Evolutionary conservation across 2,888 invertebrate species (phyloP), one percentile per base, ranked within the genome.

Genomic region (Nebria salina): DNA sequence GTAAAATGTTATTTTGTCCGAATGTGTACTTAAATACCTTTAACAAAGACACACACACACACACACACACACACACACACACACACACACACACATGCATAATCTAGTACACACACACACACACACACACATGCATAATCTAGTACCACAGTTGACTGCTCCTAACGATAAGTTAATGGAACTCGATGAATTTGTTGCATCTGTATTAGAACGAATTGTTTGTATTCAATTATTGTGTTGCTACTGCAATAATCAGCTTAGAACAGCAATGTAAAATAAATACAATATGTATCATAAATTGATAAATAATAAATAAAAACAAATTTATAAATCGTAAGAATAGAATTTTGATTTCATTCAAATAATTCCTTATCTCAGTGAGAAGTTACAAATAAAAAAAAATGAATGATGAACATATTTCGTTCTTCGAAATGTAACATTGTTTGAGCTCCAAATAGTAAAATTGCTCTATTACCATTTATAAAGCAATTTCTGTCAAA

Each of bases 1-100:
- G 75, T 80, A 68, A 79, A 79, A 80, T 64, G 80, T 74, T 65
- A 72, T 77, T 72, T 72, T 72, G 72, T 25, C 79, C 41, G 68
- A 65, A 25, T 66, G 79, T 64, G 54, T 8, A 4, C 54, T 13
- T 74, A 73, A 79, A 79, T 79, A 74, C 79, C 79, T 79, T 79
- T 73, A 74, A 74, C 72, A 79, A 34, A 65, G 15, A 65, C 20
- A 20, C 20, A 20, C 20, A 20, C 20, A 20, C 20, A 20, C 20
- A 20, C 20, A 20, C 20, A 20, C 20, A n/a, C n/a, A n/a, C n/a
- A n/a, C n/a, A 65, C 73, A 8, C 72, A 77, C 65, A 72, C 72
- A 72, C 64, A 77, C 77, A 77, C 34, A 54, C 54, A 54, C 54
- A 54, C 6, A 54, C 54, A 54, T 54, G 2, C 54, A 54, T 7